Conservation (phyloP, 2,888 invertebrate genomes). For the Trichopria drosophilae region DNA sequence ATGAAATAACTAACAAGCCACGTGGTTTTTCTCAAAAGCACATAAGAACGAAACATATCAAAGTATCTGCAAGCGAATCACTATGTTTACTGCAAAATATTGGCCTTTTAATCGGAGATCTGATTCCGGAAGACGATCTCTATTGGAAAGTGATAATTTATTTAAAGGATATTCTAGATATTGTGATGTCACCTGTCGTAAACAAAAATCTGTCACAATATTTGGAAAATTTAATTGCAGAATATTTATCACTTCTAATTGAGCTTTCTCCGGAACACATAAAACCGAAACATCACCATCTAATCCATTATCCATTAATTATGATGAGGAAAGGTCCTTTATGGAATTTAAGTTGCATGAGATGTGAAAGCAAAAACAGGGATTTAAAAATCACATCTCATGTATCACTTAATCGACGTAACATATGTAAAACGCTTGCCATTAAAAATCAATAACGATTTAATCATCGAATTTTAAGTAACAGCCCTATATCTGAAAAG, state of each 20-base stretch:
- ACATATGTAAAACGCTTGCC: constrained; percentile 23
- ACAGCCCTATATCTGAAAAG: constrained; percentile 12
- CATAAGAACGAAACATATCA: constrained; percentile 21
- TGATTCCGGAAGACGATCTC: constrained; percentile 5
- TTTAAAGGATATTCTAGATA: constrained; percentile 8
- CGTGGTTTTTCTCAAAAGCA: constrained; percentile 6
- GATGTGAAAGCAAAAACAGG: constrained; percentile 23
- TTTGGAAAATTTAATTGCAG: constrained; percentile 21
- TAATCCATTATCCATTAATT: constrained; percentile 18
- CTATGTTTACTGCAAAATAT: constrained; percentile 15
- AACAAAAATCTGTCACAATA: constrained; percentile 18
- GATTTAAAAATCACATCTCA: constrained; percentile 14
- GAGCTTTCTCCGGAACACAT: constrained; percentile 14
- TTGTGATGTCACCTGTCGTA: constrained; percentile 24
- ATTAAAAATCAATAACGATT: constrained; percentile 12
- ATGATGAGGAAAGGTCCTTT: constrained; percentile 19
- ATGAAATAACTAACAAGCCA: constrained; percentile 11
- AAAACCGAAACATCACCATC: constrained; percentile 28
- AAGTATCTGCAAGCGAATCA: constrained; percentile 35
- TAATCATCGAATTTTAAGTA: constrained; percentile 15
- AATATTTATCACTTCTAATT: constrained; percentile 24
- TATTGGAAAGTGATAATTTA: constrained; percentile 5
- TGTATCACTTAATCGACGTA: constrained; percentile 8
- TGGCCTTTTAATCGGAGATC: constrained; percentile 11
- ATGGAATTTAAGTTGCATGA: constrained; percentile 21